phyloP scores from a whole-genome alignment of 2,797 vertebrate species.

The Sebastiscus albofasciatus region DNA sequence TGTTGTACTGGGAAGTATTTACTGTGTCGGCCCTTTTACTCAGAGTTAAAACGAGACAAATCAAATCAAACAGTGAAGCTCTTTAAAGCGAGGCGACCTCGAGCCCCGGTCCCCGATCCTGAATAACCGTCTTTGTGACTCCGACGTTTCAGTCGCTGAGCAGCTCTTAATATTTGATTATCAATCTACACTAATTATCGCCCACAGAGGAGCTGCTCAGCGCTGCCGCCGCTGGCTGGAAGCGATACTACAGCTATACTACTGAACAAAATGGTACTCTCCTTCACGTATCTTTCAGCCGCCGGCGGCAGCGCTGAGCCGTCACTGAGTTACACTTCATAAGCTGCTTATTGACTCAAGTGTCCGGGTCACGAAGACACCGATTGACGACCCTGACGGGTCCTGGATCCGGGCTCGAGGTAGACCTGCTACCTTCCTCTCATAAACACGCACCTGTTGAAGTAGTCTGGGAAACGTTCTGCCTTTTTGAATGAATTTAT shows the following conservation, averaged over 20 bases:
- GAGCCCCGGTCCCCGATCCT: not conserved
- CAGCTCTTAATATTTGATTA: not conserved
- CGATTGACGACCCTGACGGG: not conserved
- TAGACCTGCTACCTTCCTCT: not conserved
- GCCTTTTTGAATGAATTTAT: not conserved
- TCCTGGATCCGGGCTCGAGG: not conserved
- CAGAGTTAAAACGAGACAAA: not conserved
- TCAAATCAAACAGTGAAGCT: not conserved
- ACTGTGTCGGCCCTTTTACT: not conserved
- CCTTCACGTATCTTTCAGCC: not conserved
- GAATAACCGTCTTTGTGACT: not conserved
- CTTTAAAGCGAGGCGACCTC: not conserved
- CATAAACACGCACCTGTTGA: not conserved
- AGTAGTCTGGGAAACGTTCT: not conserved
- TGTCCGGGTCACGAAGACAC: not conserved
- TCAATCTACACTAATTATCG: not conserved
- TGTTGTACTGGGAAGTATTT: slow-evolving; percentile 31
- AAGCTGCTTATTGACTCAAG: not conserved
- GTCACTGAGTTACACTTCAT: not conserved
- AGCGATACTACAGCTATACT: not conserved
- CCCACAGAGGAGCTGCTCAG: not conserved
- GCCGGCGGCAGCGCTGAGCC: not conserved
- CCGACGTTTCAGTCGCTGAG: not conserved
- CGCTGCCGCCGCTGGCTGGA: not conserved
- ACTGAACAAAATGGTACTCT: not conserved